Evolutionary conservation across 1,140 invertebrate genomes (phyloP), one percentile per base, ranked within the genome.

Genomic region (Hycleus phaleratus): DNA sequence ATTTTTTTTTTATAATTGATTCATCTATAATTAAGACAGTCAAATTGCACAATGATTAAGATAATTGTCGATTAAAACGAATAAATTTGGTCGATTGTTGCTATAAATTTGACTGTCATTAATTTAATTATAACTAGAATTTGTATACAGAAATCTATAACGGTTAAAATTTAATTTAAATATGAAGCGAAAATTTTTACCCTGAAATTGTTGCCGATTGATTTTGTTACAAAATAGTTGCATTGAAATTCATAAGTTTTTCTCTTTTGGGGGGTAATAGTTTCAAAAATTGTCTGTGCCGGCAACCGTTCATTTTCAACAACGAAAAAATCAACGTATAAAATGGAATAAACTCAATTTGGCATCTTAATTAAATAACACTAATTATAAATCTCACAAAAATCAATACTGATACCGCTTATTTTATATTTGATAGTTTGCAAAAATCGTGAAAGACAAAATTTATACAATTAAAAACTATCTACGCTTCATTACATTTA

Each of bases 131-230:
- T 32, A 32, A 32, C 32, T 32, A 32, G 4, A 49, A 11, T 25
- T 53, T 53, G 51, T 53, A 53, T 53, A 53, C 54, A 56, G 54
- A 24, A 48, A 48, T 45, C 46, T 48, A 46, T 55, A 52, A 42
- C 39, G 42, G 18, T 52, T 50, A 44, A 42, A 26, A 52, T 52
- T 53, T 40, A 53, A 51, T 52, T 52, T 44, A 53, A 53, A 46
- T 46, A 55, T 55, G 61, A 57, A 58, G 52, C 55, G 51, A 62
- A 59, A 47, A 39, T 51, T 49, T 55, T 65, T 64, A 64, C 63
- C 63, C 63, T 64, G 63, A 64, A 62, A 61, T 47, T 60, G 63
- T 63, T 63, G 58, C 62, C 62, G 54, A 60, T 43, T 52, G 32
- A 55, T 47, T 53, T 18, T 1, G 18, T 18, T 53, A 53, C 51